These are phyloP conservation scores for Drosophila eugracilis DNA, from an alignment of 1,140 invertebrate genomes.

Conservation along the genomic window DNA sequence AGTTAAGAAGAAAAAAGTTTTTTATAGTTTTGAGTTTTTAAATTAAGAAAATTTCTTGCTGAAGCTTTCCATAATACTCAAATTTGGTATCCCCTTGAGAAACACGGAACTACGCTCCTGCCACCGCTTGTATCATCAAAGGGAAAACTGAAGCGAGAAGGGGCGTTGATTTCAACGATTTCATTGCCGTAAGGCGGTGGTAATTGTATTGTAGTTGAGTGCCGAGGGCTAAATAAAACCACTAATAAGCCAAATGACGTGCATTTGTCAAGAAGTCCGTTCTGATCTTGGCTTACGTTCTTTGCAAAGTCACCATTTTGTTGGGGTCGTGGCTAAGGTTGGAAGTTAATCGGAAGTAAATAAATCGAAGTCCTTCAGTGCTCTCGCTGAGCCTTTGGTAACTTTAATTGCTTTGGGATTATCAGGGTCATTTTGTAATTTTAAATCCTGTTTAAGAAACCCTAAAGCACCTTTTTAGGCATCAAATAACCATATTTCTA, in stretches of 20 bases:
- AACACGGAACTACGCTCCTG: conserved; percentile 8
- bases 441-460: no score
- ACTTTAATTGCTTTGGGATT: no score
- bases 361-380: background rate
- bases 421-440: no score
- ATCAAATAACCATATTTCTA: no score
- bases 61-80: background rate
- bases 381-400: background rate
- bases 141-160: conserved; percentile 9
- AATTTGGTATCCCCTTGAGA: background rate
- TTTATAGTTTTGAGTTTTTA: no score
- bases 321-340: background rate
- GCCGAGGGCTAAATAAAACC: conserved; percentile 73
- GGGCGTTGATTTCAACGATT: conserved; percentile 60
- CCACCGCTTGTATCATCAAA: conserved; percentile 37
- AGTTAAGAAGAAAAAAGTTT: background rate
- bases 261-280: conserved; percentile 63
- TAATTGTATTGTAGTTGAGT: conserved; percentile 81
- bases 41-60: no score
- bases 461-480: no score
- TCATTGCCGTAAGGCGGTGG: conserved; percentile 57
- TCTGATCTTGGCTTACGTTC: conserved; percentile 7
- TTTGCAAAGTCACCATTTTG: background rate
- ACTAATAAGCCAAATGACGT: conserved; percentile 79
- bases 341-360: conserved; percentile 17